Evolutionary conservation across 2,113 vertebrate genomes (phyloP).

Genomic region (Heliornis fulica): DNA sequence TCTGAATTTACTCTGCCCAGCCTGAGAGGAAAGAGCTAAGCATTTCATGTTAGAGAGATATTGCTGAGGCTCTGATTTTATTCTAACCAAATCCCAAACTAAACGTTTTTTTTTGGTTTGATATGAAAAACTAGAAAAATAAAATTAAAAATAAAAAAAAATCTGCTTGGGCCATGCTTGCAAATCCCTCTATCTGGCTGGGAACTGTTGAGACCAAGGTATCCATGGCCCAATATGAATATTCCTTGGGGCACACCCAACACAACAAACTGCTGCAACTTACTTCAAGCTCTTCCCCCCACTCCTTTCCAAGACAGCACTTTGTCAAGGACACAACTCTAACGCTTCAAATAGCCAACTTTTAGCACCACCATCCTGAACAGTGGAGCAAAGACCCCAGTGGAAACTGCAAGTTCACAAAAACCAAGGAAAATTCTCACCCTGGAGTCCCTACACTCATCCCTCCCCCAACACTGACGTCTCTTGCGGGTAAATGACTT

Average conservation of each 20-base stretch:
- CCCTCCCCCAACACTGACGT: background rate
- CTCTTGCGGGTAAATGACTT: accelerated
- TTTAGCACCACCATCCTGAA: background rate
- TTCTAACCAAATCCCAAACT: background rate
- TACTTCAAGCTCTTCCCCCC: background rate
- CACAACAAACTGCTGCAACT: background rate
- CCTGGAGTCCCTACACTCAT: background rate
- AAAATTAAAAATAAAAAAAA: no score
- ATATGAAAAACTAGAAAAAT: background rate
- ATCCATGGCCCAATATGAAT: background rate
- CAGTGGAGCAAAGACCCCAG: background rate
- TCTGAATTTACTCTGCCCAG: background rate
- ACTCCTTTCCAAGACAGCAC: background rate
- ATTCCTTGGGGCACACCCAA: background rate
- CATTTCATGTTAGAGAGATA: background rate
- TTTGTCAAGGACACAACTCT: background rate
- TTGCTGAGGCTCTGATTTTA: background rate
- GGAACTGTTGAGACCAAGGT: background rate
- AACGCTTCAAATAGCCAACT: accelerated
- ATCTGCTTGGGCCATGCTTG: no score
- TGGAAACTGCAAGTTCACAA: background rate
- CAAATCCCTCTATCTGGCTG: background rate
- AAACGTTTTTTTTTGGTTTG: background rate
- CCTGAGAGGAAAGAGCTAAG: background rate
- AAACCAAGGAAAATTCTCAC: background rate